Percentiles rank a stretch among this genome's conserved stretches.
phyloP scores from a whole-genome alignment of 1,140 invertebrate species.

The Phenacoccus solenopsis region DNA sequence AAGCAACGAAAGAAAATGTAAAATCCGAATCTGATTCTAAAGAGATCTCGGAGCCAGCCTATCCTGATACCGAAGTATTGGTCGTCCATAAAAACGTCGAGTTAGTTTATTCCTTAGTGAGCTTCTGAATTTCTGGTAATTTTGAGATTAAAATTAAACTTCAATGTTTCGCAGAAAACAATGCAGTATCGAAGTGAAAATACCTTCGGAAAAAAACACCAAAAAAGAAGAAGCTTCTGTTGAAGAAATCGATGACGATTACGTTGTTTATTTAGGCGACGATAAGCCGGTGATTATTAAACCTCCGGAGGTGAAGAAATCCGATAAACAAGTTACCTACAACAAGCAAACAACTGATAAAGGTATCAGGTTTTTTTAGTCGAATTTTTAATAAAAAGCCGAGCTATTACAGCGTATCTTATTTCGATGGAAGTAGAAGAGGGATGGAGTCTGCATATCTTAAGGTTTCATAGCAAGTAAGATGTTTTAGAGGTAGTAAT shows the following conservation, averaged over 20 bases:
- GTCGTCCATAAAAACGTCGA: not conserved
- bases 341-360: slow-evolving; percentile 27
- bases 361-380: too few species aligned
- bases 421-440: too few species aligned
- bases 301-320: slow-evolving; percentile 24
- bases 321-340: slow-evolving; percentile 31
- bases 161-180: not conserved
- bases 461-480: too few species aligned
- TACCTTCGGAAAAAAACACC: not conserved
- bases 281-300: slow-evolving; percentile 41
- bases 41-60: not conserved
- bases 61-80: slow-evolving; percentile 7
- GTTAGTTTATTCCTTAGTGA: not conserved
- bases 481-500: too few species aligned
- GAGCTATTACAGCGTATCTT: too few species aligned
- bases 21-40: not conserved
- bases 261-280: slow-evolving; percentile 42
- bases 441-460: too few species aligned
- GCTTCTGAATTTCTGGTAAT: not conserved
- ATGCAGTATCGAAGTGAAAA: not conserved
- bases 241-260: slow-evolving; percentile 28
- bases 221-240: not conserved
- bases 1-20: not conserved
- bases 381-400: too few species aligned
- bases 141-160: too few species aligned